These are phyloP conservation scores for Antigone vipio DNA, from an alignment of 2,113 vertebrate species.

Conservation along the genomic window DNA sequence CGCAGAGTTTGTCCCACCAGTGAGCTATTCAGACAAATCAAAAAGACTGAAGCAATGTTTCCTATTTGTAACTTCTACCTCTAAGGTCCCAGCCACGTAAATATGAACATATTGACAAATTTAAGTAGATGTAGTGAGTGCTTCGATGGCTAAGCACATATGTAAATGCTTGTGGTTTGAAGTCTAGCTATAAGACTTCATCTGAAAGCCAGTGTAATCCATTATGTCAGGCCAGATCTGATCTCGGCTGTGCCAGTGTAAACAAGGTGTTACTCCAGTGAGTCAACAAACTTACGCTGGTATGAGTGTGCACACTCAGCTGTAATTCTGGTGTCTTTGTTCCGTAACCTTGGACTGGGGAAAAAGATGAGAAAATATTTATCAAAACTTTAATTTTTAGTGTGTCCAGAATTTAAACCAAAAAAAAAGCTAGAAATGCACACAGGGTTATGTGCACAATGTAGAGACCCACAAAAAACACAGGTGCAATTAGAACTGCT, in stretches of 20 bases:
- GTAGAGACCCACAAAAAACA: neutral
- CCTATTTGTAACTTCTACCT: neutral
- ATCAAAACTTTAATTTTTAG: neutral
- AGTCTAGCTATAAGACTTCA: neutral
- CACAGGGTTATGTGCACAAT: rapidly evolving
- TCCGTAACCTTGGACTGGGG: neutral
- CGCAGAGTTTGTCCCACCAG: neutral
- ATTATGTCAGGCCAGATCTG: neutral
- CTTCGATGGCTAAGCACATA: neutral
- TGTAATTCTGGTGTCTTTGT: neutral
- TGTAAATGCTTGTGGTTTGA: neutral
- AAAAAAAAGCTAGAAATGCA: neutral
- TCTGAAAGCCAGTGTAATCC: neutral
- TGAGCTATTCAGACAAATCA: neutral
- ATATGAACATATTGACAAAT: neutral
- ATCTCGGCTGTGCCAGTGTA: neutral
- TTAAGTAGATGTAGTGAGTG: neutral
- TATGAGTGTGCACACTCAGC: neutral
- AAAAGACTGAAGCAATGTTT: neutral
- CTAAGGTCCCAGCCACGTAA: neutral
- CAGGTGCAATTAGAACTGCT: neutral
- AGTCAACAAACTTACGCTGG: neutral
- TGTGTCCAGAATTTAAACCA: neutral
- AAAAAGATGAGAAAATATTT: neutral
- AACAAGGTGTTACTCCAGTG: neutral